Percentiles rank a stretch among this genome's conserved stretches.
Evolutionary conservation across 2,888 invertebrate genomes (phyloP).

Genomic region (Matsumyia berberina): DNA sequence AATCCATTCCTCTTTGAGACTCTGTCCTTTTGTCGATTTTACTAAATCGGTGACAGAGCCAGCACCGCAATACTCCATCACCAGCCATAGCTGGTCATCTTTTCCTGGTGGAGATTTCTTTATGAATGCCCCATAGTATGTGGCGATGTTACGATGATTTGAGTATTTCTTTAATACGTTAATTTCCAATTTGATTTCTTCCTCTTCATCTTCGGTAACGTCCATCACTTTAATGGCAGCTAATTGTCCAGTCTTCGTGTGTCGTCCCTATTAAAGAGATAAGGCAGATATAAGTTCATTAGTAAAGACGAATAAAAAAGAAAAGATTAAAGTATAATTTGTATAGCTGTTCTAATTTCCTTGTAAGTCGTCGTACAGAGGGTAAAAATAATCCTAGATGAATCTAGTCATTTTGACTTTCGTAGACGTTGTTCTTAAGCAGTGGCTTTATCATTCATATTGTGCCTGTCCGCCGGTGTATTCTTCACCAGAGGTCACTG

Average conservation of each 20-base stretch:
- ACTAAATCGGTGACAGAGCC: conserved; percentile 99
- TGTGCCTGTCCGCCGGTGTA: too few species aligned
- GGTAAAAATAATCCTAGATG: too few species aligned
- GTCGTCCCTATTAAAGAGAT: conserved; percentile 93
- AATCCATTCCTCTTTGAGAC: conserved; percentile 99
- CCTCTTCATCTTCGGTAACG: conserved; percentile 99
- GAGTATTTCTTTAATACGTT: conserved; percentile 99
- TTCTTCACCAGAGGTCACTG: too few species aligned
- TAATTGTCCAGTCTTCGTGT: conserved; percentile 99
- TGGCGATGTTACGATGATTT: conserved; percentile 99
- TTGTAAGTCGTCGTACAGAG: too few species aligned
- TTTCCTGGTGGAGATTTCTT: conserved; percentile 99
- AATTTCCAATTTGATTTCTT: conserved; percentile 99
- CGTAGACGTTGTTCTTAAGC: too few species aligned
- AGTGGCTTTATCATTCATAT: too few species aligned
- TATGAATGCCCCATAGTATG: conserved; percentile 99
- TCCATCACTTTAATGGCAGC: conserved; percentile 99
- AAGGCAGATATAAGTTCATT: conserved; percentile 18
- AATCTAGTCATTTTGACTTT: too few species aligned
- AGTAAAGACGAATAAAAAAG: conserved; percentile 4
- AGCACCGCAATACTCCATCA: conserved; percentile 99
- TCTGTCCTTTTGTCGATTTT: conserved; percentile 99
- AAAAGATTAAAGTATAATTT: background rate
- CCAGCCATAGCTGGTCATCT: conserved; percentile 99
- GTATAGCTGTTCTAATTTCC: background rate